A percentile compares a stretch with the other conserved stretches of the same genome.
Evolutionary conservation across 2,797 vertebrate genomes (phyloP).

Genomic region (Takifugu rubripes): DNA sequence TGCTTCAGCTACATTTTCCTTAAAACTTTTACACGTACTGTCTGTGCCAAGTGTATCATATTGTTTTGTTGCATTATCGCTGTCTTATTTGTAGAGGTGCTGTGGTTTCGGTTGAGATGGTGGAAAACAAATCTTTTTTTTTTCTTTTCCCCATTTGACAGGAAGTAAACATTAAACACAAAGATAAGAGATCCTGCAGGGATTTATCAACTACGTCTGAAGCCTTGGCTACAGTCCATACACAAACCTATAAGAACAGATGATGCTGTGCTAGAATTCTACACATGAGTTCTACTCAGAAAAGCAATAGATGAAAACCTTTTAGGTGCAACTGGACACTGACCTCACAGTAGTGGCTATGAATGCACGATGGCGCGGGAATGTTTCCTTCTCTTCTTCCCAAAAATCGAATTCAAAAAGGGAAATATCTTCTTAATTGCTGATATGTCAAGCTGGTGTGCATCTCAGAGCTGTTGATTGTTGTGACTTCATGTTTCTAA

Average conservation of each 20-base stretch:
- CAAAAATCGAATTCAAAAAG: too few relatives aligned
- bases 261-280: neutral
- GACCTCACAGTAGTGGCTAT: too few relatives aligned
- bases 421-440: too few relatives aligned
- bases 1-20: conserved; percentile 6
- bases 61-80: conserved; percentile 32
- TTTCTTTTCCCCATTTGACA: conserved; percentile 27
- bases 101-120: conserved; percentile 44
- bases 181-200: conserved; percentile 49
- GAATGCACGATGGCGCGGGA: too few relatives aligned
- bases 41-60: conserved; percentile 14
- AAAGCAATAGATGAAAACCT: too few relatives aligned
- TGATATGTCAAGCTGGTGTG: too few relatives aligned
- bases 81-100: conserved; percentile 44
- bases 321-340: too few relatives aligned
- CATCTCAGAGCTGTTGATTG: too few relatives aligned
- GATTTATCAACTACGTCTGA: conserved; percentile 56
- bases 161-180: conserved; percentile 47
- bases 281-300: too few relatives aligned
- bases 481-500: too few relatives aligned
- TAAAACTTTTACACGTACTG: too few relatives aligned
- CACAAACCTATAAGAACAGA: conserved; percentile 45
- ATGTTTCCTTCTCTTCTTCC: too few relatives aligned
- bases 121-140: conserved; percentile 44
- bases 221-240: conserved; percentile 57